Conservation (phyloP, 2,113 vertebrate species). For the Prietella phreatophila region DNA sequence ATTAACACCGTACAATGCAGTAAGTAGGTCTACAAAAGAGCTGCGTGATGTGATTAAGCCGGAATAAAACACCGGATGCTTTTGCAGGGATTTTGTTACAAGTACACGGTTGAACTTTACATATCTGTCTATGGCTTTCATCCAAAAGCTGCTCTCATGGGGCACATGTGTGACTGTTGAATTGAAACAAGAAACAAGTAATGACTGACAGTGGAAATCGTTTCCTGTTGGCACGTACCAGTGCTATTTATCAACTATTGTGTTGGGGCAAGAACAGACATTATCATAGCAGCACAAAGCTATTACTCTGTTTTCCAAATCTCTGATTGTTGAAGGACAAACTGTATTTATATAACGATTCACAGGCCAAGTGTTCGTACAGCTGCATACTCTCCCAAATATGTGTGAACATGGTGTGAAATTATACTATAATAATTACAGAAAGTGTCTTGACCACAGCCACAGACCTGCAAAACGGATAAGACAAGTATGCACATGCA, state of each 20-base stretch:
- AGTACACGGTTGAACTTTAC: slow-evolving; percentile 39
- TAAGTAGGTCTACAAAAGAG: neutral
- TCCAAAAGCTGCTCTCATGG: slow-evolving; percentile 17
- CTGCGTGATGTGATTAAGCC: slow-evolving; percentile 43
- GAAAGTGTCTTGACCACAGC: neutral
- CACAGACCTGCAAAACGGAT: neutral
- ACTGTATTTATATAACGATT: neutral
- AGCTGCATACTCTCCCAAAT: slow-evolving; percentile 13
- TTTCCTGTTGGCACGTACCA: slow-evolving; percentile 31
- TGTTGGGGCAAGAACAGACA: slow-evolving; percentile 14
- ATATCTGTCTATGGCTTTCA: slow-evolving; percentile 46
- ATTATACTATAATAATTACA: neutral
- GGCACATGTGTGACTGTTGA: slow-evolving; percentile 23
- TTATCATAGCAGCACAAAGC: slow-evolving; percentile 17
- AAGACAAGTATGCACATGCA: slow-evolving; percentile 3
- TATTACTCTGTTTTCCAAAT: slow-evolving; percentile 27
- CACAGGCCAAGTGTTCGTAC: neutral
- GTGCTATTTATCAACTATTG: slow-evolving; percentile 26
- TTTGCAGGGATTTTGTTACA: slow-evolving; percentile 41
- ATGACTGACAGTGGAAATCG: slow-evolving; percentile 41
- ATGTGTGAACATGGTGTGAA: slow-evolving; percentile 10
- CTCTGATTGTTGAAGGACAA: slow-evolving; percentile 15
- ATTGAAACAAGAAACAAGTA: slow-evolving; percentile 32
- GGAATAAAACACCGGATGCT: slow-evolving; percentile 36
- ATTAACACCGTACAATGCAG: neutral